Conservation (phyloP, 2,797 vertebrate species). For the Tragelaphus eurycerus region DNA sequence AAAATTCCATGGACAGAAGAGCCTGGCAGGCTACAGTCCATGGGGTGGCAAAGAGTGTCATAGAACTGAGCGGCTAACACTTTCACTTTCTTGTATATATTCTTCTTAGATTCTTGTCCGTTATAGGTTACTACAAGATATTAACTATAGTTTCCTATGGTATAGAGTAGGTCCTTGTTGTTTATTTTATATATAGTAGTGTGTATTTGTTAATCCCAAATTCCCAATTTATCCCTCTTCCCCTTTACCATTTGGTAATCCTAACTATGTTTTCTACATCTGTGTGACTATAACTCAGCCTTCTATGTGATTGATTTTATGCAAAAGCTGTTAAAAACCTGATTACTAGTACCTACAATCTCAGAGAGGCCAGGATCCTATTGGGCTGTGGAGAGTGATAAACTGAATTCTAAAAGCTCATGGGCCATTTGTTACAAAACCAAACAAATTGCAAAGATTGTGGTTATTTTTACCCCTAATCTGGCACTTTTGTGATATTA, state of each 20-base stretch:
- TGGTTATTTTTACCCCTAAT: neutral
- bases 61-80: neutral
- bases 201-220: neutral
- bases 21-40: neutral
- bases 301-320: neutral
- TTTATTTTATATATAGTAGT: neutral
- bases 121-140: neutral
- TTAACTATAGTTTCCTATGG: neutral
- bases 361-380: neutral
- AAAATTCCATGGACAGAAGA: neutral
- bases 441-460: constrained; percentile 36
- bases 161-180: neutral
- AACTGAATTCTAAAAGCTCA: neutral
- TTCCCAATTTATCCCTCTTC: neutral
- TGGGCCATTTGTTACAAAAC: neutral
- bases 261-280: neutral
- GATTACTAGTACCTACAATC: neutral
- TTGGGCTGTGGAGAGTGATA: neutral
- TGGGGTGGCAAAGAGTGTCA: neutral
- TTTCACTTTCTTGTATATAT: neutral
- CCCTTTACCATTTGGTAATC: neutral
- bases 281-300: neutral
- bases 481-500: constrained; percentile 13
- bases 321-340: neutral
- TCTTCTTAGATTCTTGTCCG: neutral